Evolutionary conservation across 2,797 vertebrate genomes (phyloP).

Genomic region (Distichodus sexfasciatus): DNA sequence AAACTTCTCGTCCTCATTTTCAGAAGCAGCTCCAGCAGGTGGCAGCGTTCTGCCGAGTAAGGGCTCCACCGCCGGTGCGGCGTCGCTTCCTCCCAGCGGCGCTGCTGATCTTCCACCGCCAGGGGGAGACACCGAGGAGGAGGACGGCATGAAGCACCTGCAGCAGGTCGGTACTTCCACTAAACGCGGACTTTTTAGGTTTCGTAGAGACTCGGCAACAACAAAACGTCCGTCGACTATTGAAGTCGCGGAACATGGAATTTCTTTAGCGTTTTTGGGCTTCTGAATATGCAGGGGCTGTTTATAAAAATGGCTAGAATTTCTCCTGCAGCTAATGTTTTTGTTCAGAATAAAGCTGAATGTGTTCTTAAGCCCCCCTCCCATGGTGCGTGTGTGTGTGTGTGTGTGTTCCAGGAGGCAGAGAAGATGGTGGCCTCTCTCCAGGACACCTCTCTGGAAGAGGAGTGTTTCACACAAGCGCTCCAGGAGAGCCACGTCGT

Average conservation of each 20-base stretch:
- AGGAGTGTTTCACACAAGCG: conserved; percentile 83
- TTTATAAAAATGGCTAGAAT: no score
- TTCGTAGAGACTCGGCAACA: no score
- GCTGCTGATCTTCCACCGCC: conserved; percentile 66
- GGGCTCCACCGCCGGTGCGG: conserved; percentile 61
- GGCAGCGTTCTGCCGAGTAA: conserved; percentile 59
- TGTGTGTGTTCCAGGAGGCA: conserved; percentile 73
- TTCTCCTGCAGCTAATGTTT: no score
- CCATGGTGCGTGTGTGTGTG: not conserved
- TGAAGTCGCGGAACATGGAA: no score
- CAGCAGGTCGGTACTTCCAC: conserved; percentile 81
- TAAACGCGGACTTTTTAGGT: no score
- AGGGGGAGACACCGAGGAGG: conserved; percentile 87
- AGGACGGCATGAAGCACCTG: conserved; percentile 93
- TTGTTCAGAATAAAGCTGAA: no score
- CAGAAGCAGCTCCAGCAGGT: conserved; percentile 26
- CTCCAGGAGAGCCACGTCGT: conserved; percentile 73
- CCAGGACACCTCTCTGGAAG: conserved; percentile 88
- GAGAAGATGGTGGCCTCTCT: conserved; percentile 88
- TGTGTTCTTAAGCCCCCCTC: no score
- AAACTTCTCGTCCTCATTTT: not conserved
- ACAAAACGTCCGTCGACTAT: no score
- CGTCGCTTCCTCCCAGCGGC: conserved; percentile 70
- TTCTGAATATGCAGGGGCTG: no score
- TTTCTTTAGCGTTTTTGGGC: no score